Conservation (phyloP, 2,888 invertebrate species). For the Drosophila greeni region DNA sequence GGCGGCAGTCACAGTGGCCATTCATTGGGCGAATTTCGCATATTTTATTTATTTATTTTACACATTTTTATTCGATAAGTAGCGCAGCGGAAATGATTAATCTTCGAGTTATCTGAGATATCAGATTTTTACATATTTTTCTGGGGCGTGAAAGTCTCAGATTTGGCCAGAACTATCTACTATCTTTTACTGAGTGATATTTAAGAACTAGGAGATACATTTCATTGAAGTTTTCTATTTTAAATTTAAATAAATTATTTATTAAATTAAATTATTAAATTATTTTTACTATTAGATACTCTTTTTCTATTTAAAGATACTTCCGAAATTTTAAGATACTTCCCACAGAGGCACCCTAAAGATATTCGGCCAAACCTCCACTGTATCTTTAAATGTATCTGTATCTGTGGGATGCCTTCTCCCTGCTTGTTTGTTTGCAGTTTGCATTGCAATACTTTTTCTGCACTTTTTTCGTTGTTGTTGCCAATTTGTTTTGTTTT, state of each 20-base stretch:
- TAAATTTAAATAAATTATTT: too few relatives aligned
- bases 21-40: slow-evolving; percentile 7
- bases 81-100: slow-evolving; percentile 11
- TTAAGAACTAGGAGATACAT: neutral
- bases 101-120: neutral
- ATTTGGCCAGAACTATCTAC: neutral
- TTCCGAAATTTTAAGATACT: neutral
- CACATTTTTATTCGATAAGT: neutral
- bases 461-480: slow-evolving; percentile 9
- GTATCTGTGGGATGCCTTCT: slow-evolving; percentile 33
- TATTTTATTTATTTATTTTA: slow-evolving; percentile 13
- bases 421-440: slow-evolving; percentile 31
- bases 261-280: too few relatives aligned
- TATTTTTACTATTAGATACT: neutral
- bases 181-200: neutral
- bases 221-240: neutral
- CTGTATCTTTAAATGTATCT: slow-evolving; percentile 11
- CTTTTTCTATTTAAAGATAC: neutral
- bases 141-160: neutral
- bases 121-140: neutral
- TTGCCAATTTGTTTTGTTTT: slow-evolving; percentile 33
- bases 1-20: slow-evolving; percentile 43
- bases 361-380: neutral
- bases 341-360: neutral
- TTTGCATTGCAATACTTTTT: slow-evolving; percentile 19